Evolutionary conservation across 2,888 invertebrate species (phyloP).

Genomic region (Lycaena phlaeas): DNA sequence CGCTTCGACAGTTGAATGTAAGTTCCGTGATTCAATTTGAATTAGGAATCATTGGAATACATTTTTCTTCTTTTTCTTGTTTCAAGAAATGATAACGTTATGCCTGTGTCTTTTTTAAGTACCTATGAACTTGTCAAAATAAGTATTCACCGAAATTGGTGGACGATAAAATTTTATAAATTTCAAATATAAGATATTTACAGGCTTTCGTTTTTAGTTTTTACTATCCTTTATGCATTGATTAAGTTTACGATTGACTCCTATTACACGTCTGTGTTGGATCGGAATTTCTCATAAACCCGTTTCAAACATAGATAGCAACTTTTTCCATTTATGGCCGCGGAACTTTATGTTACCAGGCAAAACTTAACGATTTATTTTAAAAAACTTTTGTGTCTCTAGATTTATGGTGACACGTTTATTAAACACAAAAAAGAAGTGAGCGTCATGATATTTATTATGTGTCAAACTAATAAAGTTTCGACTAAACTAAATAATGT

Average conservation of each 20-base stretch:
- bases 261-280: neutral
- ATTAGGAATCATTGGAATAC: too few species aligned
- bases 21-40: too few species aligned
- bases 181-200: too few species aligned
- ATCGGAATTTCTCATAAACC: neutral
- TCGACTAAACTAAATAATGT: slow-evolving; percentile 2
- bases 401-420: neutral
- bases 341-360: neutral
- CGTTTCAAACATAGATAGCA: neutral
- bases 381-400: neutral
- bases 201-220: too few species aligned
- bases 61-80: too few species aligned
- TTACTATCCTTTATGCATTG: too few species aligned
- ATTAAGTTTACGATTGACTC: neutral
- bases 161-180: too few species aligned
- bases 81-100: too few species aligned
- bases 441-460: neutral
- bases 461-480: slow-evolving; percentile 1
- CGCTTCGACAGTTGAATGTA: too few species aligned
- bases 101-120: too few species aligned
- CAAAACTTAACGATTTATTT: neutral
- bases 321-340: neutral
- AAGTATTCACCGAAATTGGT: too few species aligned
- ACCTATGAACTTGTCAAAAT: too few species aligned
- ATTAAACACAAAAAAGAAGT: neutral